Evolutionary conservation across 2,113 vertebrate genomes (phyloP), one percentile per base, ranked within the genome.

Genomic region (Clarias macrocephalus): DNA sequence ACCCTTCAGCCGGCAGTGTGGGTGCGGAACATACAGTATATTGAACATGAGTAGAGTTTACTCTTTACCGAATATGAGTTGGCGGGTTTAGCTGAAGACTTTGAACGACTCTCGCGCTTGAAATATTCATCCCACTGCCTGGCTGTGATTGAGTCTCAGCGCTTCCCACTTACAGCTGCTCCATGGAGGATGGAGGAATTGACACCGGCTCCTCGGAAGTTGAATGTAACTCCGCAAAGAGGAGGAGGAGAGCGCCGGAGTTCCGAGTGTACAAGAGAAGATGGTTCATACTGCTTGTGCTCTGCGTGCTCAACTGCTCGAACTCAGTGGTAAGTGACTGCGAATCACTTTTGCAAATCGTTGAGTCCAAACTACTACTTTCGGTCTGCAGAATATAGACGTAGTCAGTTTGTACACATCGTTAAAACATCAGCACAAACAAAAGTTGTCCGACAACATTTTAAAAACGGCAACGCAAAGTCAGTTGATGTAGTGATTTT

Each of bases 261-360:
- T 93, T 95, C 85, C 94, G 90, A 86, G 73, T 92, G 0, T 98
- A 98, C 89, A 92, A 89, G 87, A 94, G 95, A 88, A 94, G 97
- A 73, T 97, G 97, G 97, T 88, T 97, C 28, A 91, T 97, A 16
- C 91, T 98, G 90, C 87, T 94, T 3, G 91, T 95, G 4, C 84
- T 97, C 54, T 96, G 96, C 82, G 83, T 98, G 79, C 86, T 98
- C 0, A 98, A 96, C 95, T 96, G 95, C 90, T 98, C 96, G 88
- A 98, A 98, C 82, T 95, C 96, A 0, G 94, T 90, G 96, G 97
- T 98, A 93, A 92, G 87, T 89, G 19, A 37, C 33, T 19, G 52
- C 25, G 30, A 56, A 21, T 33, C 25, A 56, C 42, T 72, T 8
- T 13, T 2, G 56, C 10, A 68, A 30, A 15, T 13, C 10, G 16